Base-by-base conservation (phyloP, 2,797 vertebrate genomes). In the Artibeus jamaicensis region DNA sequence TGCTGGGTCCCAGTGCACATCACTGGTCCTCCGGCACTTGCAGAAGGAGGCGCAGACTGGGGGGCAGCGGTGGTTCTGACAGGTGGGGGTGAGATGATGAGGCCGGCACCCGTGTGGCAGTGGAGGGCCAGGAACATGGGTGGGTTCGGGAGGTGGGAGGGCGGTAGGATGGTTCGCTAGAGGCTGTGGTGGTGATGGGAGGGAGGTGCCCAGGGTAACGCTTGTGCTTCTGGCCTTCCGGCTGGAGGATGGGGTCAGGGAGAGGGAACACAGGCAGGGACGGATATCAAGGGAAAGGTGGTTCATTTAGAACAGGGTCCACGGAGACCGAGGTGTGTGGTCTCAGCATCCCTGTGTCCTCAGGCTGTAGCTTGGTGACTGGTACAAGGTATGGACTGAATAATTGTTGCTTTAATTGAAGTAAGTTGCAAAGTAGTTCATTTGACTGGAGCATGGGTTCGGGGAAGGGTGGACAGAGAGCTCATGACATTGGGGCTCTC, bases 391-490 rank as follows among this genome's bases (percentile, higher is more conserved):
- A 24, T 3, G 24, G 53, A 26, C 76, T 93, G 87, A 57, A 71
- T 92, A 78, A 85, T 4, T 50, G 71, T n/a, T 65, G 86, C 48
- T 67, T 78, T 93, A 79, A 82, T 92, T 90, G 67, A 81, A 96
- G 88, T 88, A 88, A 85, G 77, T 83, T 92, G 91, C 82, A 67
- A 91, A 96, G 59, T 70, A 70, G 86, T 85, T 96, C 78, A 65
- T 93, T 48, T 73, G 93, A 22, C n/a, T 11, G 68, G 68, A 79
- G 65, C 21, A 18, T 42, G 76, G 71, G 21, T 32, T 44, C 34
- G n/a, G 67, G 59, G 46, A 79, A 86, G 76, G 59, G 50, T 42
- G n/a, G 26, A 6, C 50, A 55, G 39, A 44, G 44, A 46, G 34
- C 22, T 6, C 26, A 7, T 22, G 26, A n/a, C 32, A 10, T 2